Evolutionary conservation across 2,797 vertebrate genomes (phyloP), one percentile per base, ranked within the genome.

Genomic region (Steatocranus sp.): DNA sequence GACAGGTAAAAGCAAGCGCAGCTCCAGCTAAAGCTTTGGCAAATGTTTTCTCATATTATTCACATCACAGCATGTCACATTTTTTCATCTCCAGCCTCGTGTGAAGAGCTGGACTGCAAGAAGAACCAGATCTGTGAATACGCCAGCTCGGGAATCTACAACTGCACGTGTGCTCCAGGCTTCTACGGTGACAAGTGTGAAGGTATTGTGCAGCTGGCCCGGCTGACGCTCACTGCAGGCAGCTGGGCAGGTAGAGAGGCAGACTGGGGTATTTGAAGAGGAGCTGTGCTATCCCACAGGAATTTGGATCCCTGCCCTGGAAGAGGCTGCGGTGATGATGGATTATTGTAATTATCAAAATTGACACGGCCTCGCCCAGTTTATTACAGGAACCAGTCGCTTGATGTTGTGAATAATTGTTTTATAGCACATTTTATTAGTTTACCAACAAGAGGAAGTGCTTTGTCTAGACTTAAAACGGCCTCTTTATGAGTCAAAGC

Each of bases 151-250:
- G 95, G 96, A 79, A 84, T 88, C 74, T 93, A 93, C 79, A 96
- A 95, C 90, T 98, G 97, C 84, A 96, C 96, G 3, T 98, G 97
- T 86, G 93, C 91, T 48, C 95, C 95, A 0, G 96, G 96, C 46
- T 97, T 96, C 93, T 97, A 96, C 0, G 96, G 97, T 32, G 96
- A 94, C 86, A 93, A 97, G 88, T 97, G 97, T 91, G 96, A 97
- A 93, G 96, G 96, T 95, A 95, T 43, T 54, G 83, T 79, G 80
- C 78, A 30, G 80, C 76, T 41, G 51, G 70, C 48, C 66, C 11
- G 27, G 48, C 79, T 58, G 78, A 54, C 4, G 7, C 79, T 88
- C 58, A 9, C 66, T 70, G 80, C 82, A 85, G 85, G 90, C 88
- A 84, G 86, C 82, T 58, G 83, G 87, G 88, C 92, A 95, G 93